Percentiles rank a stretch among this genome's conserved stretches.
phyloP scores from a whole-genome alignment of 1,140 invertebrate species.

The Philotrypesis tridentata region DNA sequence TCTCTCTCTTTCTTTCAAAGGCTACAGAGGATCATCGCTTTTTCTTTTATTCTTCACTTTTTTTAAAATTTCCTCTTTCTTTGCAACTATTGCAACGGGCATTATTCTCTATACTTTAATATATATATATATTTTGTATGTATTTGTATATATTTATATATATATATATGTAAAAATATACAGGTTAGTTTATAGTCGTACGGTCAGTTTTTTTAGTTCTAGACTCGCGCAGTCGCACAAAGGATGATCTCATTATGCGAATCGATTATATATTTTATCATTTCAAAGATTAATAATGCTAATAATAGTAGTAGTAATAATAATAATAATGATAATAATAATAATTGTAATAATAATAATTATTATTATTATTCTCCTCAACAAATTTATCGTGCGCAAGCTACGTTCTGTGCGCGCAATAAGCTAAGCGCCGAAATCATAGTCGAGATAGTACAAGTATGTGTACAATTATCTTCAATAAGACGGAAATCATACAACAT shows the following conservation, averaged over 20 bases:
- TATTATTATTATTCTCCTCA: slow-evolving; percentile 12
- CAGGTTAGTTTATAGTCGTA: slow-evolving; percentile 69
- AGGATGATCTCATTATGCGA: slow-evolving; percentile 37
- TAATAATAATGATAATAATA: slow-evolving; percentile 36
- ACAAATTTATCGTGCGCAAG: slow-evolving; percentile 23
- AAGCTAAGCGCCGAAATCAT: slow-evolving; percentile 33
- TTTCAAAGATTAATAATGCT: slow-evolving; percentile 16
- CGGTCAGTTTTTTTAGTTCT: slow-evolving; percentile 63
- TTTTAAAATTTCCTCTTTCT: slow-evolving; percentile 33
- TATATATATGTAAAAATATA: slow-evolving; percentile 72
- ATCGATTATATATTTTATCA: slow-evolving; percentile 21
- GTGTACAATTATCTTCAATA: background rate
- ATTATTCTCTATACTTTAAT: slow-evolving; percentile 32
- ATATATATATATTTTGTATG: slow-evolving; percentile 34
- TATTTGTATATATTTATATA: slow-evolving; percentile 40
- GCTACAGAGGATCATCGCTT: slow-evolving; percentile 54
- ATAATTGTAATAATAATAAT: slow-evolving; percentile 33
- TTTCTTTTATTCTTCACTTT: slow-evolving; percentile 47
- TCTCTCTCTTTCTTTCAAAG: slow-evolving; percentile 46
- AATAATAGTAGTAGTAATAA: slow-evolving; percentile 34
- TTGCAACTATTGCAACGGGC: slow-evolving; percentile 49
- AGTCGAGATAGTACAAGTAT: slow-evolving; percentile 12
- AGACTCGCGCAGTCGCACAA: slow-evolving; percentile 54
- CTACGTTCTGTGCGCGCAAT: slow-evolving; percentile 1
- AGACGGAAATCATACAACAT: slow-evolving; percentile 7